Evolutionary conservation across 2,888 invertebrate species (phyloP), one percentile per base, ranked within the genome.

Genomic region (Actias luna): DNA sequence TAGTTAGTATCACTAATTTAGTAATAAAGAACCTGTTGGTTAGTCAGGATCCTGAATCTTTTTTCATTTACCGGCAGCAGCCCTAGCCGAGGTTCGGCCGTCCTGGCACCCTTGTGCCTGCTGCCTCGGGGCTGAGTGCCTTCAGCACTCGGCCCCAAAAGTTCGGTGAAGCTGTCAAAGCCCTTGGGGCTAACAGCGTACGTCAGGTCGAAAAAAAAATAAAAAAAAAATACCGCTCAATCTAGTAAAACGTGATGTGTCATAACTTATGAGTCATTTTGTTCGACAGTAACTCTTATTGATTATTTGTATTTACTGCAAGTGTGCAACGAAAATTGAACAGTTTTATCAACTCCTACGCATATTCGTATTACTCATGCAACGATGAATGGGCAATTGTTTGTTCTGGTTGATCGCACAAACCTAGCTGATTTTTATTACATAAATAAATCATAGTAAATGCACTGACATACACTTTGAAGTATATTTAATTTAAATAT

Each of bases 321-420:
- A n/a, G 16, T 39, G 16, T 39, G 14, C n/a, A 42, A 42, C 18
- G 18, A 42, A 18, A 42, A 42, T n/a, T n/a, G n/a, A 5, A 42
- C 42, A 50, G 63, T 68, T 69, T 66, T 74, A 68, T 72, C 69
- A 68, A 77, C 79, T 77, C 84, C 82, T 76, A 82, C 83, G 72
- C 79, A 71, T 64, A 59, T 70, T 69, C 59, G 60, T 61, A 76
- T 81, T 79, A 79, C 76, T 75, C 77, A 79, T 77, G 68, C 72
- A 64, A 66, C 69, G 70, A 69, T 77, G 72, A 76, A 77, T 68
- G 72, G 64, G 64, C 70, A 59, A 58, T 67, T 68, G 69, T 69
- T 77, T 77, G 75, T 66, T 59, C 67, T 64, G 5, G 35, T 22
- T 55, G 55, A 39, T 33, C 61, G 22, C 18, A 55, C 5, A 27